Evolutionary conservation across 2,113 vertebrate species (phyloP).

Genomic region (Alosa alosa): DNA sequence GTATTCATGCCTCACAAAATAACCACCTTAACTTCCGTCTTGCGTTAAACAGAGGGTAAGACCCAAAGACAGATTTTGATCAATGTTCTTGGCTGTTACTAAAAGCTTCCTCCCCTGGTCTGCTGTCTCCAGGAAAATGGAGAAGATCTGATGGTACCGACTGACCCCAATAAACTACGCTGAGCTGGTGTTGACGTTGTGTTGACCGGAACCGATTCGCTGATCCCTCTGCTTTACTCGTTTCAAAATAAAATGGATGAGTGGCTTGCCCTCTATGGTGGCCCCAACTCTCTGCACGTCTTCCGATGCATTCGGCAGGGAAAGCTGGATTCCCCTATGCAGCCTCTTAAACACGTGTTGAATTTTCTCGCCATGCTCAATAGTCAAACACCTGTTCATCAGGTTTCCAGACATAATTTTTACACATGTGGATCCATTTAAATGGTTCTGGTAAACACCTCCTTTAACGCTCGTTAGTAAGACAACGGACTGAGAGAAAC

Average conservation of each 20-base stretch:
- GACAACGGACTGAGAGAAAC: not conserved
- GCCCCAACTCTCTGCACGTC: not conserved
- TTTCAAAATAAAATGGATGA: conserved; percentile 19
- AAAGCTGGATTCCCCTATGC: not conserved
- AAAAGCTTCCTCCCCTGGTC: conserved; percentile 2
- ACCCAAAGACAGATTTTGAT: not conserved
- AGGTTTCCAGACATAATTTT: conserved; percentile 15
- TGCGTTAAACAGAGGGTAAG: not conserved
- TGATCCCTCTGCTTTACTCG: not conserved
- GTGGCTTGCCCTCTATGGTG: not conserved
- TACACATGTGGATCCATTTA: conserved; percentile 18
- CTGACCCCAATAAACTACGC: conserved; percentile 17
- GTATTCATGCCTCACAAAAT: not conserved
- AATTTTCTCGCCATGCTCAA: conserved; percentile 4
- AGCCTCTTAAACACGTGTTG: conserved; percentile 10
- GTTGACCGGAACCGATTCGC: not conserved
- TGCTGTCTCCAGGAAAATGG: not conserved
- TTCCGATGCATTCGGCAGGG: not conserved
- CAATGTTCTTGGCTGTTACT: conserved; percentile 2
- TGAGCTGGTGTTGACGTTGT: conserved; percentile 12
- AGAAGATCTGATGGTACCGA: not conserved
- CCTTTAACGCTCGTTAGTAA: not conserved
- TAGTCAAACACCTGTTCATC: conserved; percentile 14
- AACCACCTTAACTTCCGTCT: not conserved
- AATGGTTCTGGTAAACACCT: conserved; percentile 15